phyloP scores from a whole-genome alignment of 1,140 invertebrate species.

The Dendrolimus punctatus region DNA sequence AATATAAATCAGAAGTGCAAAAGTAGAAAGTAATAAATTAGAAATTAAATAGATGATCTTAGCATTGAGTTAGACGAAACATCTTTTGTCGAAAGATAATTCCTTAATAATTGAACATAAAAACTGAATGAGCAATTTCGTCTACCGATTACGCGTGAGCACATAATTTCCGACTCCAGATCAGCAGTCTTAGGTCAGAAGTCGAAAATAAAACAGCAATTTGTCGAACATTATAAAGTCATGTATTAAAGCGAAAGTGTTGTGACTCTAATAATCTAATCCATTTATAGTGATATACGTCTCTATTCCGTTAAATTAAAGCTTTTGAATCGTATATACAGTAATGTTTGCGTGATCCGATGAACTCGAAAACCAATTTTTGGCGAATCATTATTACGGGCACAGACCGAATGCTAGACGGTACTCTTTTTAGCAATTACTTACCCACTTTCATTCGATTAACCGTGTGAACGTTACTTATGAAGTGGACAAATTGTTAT shows the following conservation, averaged over 20 bases:
- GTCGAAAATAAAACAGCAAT: slow-evolving; percentile 24
- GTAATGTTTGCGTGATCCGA: slow-evolving; percentile 21
- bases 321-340: slow-evolving; percentile 6
- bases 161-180: slow-evolving; percentile 8
- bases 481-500: slow-evolving; percentile 6
- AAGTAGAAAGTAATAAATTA: too few relatives aligned
- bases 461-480: slow-evolving; percentile 23
- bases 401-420: slow-evolving; percentile 18
- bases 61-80: too few relatives aligned
- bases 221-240: slow-evolving; percentile 36
- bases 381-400: slow-evolving; percentile 15
- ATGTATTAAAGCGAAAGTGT: slow-evolving; percentile 43
- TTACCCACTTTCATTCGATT: slow-evolving; percentile 22
- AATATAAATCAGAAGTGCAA: too few relatives aligned
- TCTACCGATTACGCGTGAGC: slow-evolving; percentile 2
- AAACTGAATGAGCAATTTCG: slow-evolving; percentile 4
- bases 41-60: too few relatives aligned
- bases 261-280: neutral
- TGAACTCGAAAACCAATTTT: slow-evolving; percentile 27
- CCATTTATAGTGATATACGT: neutral
- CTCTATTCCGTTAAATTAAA: slow-evolving; percentile 5
- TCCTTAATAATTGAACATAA: too few relatives aligned
- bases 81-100: too few relatives aligned
- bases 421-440: slow-evolving; percentile 20
- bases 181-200: slow-evolving; percentile 20